Evolutionary conservation across 2,797 vertebrate genomes (phyloP), one percentile per base, ranked within the genome.

Genomic region (Parotocinclus haroldoi): DNA sequence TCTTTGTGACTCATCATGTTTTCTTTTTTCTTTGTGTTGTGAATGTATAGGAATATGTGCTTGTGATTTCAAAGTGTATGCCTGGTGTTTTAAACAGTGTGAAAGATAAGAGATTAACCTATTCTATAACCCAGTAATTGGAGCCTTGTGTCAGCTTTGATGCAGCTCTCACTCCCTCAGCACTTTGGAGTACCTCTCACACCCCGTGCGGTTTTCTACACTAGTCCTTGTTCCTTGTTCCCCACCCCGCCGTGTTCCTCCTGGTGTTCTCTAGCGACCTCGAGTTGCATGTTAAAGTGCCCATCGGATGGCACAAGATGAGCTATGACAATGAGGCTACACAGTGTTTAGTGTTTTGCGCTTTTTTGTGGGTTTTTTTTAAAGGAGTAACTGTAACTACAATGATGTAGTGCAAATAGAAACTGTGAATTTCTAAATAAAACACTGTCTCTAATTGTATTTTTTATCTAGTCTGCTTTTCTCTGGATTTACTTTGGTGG

Each of bases 381-480:
- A 87, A 86, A 88, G 82, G 84, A 90, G 82, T 78, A 89, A 92
- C 81, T 90, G 83, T 92, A 90, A 94, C 93, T 94, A 93, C 94
- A 84, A 86, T 89, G 76, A 91, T 94, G 93, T 97, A 96, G 95
- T 95, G 92, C 93, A 92, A 94, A 93, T 98, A 98, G 95, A 98
- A 98, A 99, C 97, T 99, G 96, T 99, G 97, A 99, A 99, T 98
- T 99, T 98, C 92, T 94, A 92, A 98, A 98, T 99, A 94, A 98
- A 98, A 93, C 82, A 84, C 92, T 91, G 85, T 88, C 85, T 90
- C 88, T 89, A 64, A 84, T 42, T 54, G 53, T 36, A 7, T 66
- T 36, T 14, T 4, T 45, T 64, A n/a, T 18, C 8, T 40, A 3
- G 49, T 58, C 7, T 7, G 45, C 45, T 18, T 3, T 42, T 42